A percentile compares a stretch with the other conserved stretches of the same genome.
These are phyloP conservation scores for Brachystomella parvula DNA, from an alignment of 1,140 invertebrate genomes.

Conservation along the genomic window DNA sequence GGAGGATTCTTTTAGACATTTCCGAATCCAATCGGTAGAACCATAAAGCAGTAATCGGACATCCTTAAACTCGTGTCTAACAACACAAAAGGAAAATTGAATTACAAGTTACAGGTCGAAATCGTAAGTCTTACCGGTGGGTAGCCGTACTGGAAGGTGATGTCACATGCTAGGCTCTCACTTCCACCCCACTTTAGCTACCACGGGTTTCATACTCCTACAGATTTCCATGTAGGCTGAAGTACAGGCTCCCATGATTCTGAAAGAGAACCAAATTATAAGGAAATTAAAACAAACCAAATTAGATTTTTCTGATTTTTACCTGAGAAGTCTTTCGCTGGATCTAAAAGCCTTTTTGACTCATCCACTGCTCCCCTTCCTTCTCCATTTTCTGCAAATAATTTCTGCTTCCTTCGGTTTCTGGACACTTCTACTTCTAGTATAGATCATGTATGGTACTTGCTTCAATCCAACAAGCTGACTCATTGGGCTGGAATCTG, in stretches of 20 bases:
- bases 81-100: background rate
- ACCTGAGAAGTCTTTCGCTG: slow-evolving; percentile 31
- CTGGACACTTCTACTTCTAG: too few relatives aligned
- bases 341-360: slow-evolving; percentile 39
- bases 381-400: slow-evolving; percentile 32
- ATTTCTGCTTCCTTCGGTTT: too few relatives aligned
- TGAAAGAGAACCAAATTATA: slow-evolving; percentile 10
- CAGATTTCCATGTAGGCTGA: slow-evolving; percentile 36
- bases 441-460: too few relatives aligned
- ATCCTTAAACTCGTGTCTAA: slow-evolving; percentile 33
- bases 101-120: background rate
- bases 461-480: too few relatives aligned
- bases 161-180: slow-evolving; percentile 38
- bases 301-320: background rate
- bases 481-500: too few relatives aligned
- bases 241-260: slow-evolving; percentile 31
- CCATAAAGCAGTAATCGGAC: slow-evolving; percentile 37
- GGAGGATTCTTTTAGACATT: slow-evolving; percentile 35
- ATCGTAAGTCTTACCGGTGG: slow-evolving; percentile 23
- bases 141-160: slow-evolving; percentile 37
- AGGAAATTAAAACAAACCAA: background rate
- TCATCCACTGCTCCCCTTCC: slow-evolving; percentile 14
- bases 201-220: slow-evolving; percentile 36
- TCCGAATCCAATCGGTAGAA: slow-evolving; percentile 38
- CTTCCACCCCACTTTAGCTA: slow-evolving; percentile 39